phyloP scores from a whole-genome alignment of 2,113 vertebrate species.

The Macquaria australasica region DNA sequence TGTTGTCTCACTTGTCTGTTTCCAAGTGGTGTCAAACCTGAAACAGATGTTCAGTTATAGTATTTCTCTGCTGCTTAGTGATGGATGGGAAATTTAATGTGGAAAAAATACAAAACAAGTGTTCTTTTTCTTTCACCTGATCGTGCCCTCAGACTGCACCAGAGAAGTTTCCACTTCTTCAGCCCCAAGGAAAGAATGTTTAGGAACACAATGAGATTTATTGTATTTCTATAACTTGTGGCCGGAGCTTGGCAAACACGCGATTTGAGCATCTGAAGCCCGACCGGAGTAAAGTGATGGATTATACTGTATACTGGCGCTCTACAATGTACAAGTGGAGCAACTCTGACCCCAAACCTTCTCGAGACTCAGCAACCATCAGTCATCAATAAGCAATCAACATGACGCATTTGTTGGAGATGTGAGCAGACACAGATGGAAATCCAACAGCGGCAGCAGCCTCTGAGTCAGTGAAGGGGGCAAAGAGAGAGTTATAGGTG shows the following conservation, averaged over 20 bases:
- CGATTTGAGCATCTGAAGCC: conserved; percentile 31
- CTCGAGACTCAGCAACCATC: conserved; percentile 24
- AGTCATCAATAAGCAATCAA: conserved; percentile 50
- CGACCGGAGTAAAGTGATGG: conserved; percentile 32
- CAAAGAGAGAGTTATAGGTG: conserved; percentile 17
- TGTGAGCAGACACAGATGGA: conserved; percentile 28
- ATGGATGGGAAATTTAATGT: conserved; percentile 57
- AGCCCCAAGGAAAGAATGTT: conserved; percentile 50
- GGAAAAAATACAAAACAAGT: conserved; percentile 45
- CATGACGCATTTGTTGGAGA: background rate
- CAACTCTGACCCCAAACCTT: background rate
- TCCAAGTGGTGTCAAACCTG: conserved; percentile 28
- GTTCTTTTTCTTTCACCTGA: conserved; percentile 44
- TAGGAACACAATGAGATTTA: conserved; percentile 61
- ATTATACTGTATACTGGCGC: conserved; percentile 9
- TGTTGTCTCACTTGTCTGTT: conserved; percentile 28
- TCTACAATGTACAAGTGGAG: conserved; percentile 8
- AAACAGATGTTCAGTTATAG: conserved; percentile 61
- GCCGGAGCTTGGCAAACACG: conserved; percentile 23
- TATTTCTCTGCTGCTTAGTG: conserved; percentile 48
- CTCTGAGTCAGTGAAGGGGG: background rate
- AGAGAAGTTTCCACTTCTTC: conserved; percentile 52
- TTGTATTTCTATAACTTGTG: conserved; percentile 45
- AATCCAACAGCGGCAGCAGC: conserved; percentile 2
- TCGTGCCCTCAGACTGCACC: background rate